Evolutionary conservation across 2,888 invertebrate species (phyloP), one percentile per base, ranked within the genome.

Genomic region (Cacoxenus indagator): DNA sequence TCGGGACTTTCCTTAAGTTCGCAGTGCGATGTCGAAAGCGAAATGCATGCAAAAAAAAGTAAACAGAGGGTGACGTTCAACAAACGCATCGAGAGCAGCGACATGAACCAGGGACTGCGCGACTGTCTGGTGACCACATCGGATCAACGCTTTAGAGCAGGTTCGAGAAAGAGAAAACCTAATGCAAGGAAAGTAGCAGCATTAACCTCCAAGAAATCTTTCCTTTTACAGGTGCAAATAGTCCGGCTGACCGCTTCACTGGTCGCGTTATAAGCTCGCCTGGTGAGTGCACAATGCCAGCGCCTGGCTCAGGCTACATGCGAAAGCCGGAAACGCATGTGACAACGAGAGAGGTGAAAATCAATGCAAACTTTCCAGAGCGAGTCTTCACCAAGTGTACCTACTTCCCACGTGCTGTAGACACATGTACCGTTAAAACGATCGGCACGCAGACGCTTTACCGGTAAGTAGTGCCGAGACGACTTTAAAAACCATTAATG

Each of bases 361-460:
- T 87, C 70, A 54, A 64, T 6, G 57, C 71, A 65, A 73, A 76
- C 45, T 48, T 70, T 69, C 74, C 64, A 22, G 68, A 48, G 45
- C 73, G 71, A 29, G 67, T 68, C 9, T 72, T 64, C 6, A 69
- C 64, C n/a, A 74, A 82, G 9, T 83, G 83, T 27, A 65, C 76
- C 24, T 79, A 68, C 59, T 82, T 77, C 67, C 72, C 73, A 0
- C 75, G 65, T 54, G 66, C 46, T 59, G 70, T 67, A 27, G 76
- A 84, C 43, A 54, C 54, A 0, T 69, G 70, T 4, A 80, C 72
- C 0, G 78, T 73, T 27, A 84, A 72, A 67, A 79, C 86, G 68
- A 78, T 86, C 67, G 78, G 78, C 64, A 87, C 87, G 26, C 87
- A 87, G 66, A 86, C 87, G 4, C 79, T 86, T 57, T 87, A 87